Conservation (phyloP, 2,888 invertebrate genomes). For the Megaustenia siamemsis region DNA sequence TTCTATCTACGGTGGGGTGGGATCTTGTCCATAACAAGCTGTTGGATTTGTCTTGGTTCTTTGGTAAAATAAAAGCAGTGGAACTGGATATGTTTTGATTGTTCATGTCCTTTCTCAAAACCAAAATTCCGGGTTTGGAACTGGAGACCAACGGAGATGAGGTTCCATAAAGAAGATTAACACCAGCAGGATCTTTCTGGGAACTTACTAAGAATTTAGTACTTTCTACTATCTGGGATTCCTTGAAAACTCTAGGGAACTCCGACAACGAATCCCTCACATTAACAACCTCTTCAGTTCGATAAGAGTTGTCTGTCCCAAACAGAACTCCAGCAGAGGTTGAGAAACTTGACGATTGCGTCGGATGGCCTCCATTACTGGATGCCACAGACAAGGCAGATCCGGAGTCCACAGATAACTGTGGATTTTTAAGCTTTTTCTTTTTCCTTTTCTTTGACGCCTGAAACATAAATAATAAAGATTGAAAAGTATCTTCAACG, state of each 20-base stretch:
- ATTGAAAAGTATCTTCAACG: neutral
- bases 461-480: constrained; percentile 18
- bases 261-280: too few species aligned
- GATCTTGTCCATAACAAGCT: neutral
- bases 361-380: neutral
- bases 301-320: constrained; percentile 20
- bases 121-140: neutral
- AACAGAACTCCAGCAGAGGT: constrained; percentile 51
- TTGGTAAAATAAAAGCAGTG: neutral
- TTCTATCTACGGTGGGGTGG: neutral
- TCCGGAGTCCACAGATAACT: constrained; percentile 20
- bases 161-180: neutral
- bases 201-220: too few species aligned
- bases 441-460: constrained; percentile 50
- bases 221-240: too few species aligned
- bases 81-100: neutral
- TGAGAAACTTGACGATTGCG: constrained; percentile 46
- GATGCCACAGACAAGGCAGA: neutral
- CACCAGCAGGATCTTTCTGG: too few species aligned
- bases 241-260: neutral
- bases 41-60: neutral
- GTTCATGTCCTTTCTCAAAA: neutral
- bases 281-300: neutral
- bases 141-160: neutral
- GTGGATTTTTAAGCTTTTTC: constrained; percentile 35